phyloP scores from a whole-genome alignment of 2,888 invertebrate genomes.

The Tenthredo scrophulariae region DNA sequence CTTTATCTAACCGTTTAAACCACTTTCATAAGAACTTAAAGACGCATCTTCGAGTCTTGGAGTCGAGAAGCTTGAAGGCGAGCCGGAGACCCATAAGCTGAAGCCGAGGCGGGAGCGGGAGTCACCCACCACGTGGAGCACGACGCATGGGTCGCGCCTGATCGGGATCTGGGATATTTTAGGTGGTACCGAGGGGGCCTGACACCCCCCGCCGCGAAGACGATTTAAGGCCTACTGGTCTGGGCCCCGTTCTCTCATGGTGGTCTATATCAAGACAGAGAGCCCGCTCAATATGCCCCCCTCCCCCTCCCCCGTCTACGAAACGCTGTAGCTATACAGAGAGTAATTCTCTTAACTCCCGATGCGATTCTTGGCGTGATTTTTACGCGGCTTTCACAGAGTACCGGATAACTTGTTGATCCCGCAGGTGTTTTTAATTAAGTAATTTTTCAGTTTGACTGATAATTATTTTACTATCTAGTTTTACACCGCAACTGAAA shows the following conservation, averaged over 20 bases:
- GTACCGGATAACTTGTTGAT: background rate
- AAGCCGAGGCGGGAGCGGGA: conserved; percentile 38
- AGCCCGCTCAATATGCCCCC: conserved; percentile 66
- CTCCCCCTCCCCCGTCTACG: conserved; percentile 1
- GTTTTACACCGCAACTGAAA: background rate
- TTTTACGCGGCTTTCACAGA: background rate
- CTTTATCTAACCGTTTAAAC: conserved; percentile 26
- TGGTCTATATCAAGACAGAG: conserved; percentile 72
- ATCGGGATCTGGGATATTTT: conserved; percentile 71
- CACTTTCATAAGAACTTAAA: background rate
- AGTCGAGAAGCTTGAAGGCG: conserved; percentile 25
- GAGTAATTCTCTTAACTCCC: conserved; percentile 4
- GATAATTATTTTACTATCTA: background rate
- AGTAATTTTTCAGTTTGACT: background rate
- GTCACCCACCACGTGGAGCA: conserved; percentile 55
- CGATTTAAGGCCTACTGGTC: conserved; percentile 75
- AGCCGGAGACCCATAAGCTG: background rate
- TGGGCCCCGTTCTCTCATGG: conserved; percentile 68
- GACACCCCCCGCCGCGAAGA: conserved; percentile 74
- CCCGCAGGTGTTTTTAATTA: conserved; percentile 2
- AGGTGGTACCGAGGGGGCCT: conserved; percentile 68
- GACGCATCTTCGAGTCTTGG: conserved; percentile 15
- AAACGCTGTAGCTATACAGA: conserved; percentile 1
- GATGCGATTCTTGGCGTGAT: background rate
- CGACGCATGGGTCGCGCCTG: conserved; percentile 62